phyloP scores from a whole-genome alignment of 1,140 invertebrate genomes.

The Amphibalanus amphitrite region DNA sequence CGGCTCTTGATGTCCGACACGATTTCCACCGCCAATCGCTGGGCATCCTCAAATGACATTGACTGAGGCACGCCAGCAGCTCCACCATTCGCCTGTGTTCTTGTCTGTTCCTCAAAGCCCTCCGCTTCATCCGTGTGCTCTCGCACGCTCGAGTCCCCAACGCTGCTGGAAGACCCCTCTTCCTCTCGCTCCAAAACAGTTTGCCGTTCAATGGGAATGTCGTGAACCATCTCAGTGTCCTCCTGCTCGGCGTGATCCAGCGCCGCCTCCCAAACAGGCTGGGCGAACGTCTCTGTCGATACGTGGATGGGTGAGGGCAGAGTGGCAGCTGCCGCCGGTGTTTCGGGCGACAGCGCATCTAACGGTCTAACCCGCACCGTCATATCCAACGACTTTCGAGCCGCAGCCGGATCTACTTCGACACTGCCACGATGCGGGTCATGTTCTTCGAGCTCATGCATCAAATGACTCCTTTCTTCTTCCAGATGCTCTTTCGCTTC shows the following conservation, averaged over 20 bases:
- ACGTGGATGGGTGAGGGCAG: background rate
- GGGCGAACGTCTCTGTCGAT: background rate
- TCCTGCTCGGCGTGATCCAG: background rate
- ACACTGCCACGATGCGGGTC: too few relatives aligned
- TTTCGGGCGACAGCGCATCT: background rate
- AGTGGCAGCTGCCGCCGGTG: background rate
- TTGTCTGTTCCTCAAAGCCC: background rate
- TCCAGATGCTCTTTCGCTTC: too few relatives aligned
- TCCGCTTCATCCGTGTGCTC: background rate
- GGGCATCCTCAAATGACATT: slow-evolving; percentile 20
- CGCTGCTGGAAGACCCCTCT: background rate
- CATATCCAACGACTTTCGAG: background rate
- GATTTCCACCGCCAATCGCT: slow-evolving; percentile 11
- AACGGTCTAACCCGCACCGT: background rate
- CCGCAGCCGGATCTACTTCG: too few relatives aligned
- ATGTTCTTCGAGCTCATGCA: too few relatives aligned
- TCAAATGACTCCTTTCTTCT: too few relatives aligned
- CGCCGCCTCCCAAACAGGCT: background rate
- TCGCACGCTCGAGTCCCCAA: background rate
- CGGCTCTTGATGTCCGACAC: background rate
- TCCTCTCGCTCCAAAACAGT: background rate
- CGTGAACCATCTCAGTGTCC: background rate
- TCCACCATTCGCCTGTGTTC: background rate
- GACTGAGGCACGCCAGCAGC: slow-evolving; percentile 12
- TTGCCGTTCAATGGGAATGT: background rate